These are phyloP conservation scores for Leptogaster cylindrica DNA, from an alignment of 2,888 invertebrate species.

Conservation along the genomic window DNA sequence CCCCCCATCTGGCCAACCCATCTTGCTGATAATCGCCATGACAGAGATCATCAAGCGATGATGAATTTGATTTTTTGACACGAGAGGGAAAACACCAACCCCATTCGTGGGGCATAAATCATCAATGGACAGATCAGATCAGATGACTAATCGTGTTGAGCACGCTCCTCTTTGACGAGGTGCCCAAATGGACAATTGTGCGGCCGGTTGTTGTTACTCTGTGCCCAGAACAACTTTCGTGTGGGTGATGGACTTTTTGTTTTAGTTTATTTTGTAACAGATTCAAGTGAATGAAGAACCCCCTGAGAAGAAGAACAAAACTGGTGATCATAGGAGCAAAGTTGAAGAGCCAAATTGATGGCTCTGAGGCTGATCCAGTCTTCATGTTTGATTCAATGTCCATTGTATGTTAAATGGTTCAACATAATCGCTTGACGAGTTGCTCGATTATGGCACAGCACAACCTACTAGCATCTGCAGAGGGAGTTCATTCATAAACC, in stretches of 20 bases:
- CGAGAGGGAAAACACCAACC: constrained; percentile 15
- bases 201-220: constrained; percentile 32
- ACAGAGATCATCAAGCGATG: constrained; percentile 39
- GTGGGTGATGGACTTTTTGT: constrained; percentile 30
- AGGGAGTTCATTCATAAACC: no score
- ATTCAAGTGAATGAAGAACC: no score
- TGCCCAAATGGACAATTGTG: constrained; percentile 35
- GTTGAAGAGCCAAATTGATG: constrained; percentile 28
- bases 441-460: constrained; percentile 28
- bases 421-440: constrained; percentile 38
- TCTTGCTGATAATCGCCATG: constrained; percentile 35
- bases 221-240: not conserved
- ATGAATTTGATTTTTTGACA: constrained; percentile 41
- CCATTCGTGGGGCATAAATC: constrained; percentile 34
- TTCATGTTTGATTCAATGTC: constrained; percentile 43
- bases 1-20: constrained; percentile 34
- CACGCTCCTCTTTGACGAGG: constrained; percentile 10
- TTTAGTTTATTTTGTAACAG: no score
- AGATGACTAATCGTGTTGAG: constrained; percentile 24
- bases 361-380: constrained; percentile 26
- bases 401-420: constrained; percentile 46
- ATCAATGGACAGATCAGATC: constrained; percentile 33
- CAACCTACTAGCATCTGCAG: no score
- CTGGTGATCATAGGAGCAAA: not conserved
- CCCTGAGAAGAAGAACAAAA: not conserved